Conservation (phyloP, 2,113 vertebrate genomes). For the Microcebus jonahi region DNA sequence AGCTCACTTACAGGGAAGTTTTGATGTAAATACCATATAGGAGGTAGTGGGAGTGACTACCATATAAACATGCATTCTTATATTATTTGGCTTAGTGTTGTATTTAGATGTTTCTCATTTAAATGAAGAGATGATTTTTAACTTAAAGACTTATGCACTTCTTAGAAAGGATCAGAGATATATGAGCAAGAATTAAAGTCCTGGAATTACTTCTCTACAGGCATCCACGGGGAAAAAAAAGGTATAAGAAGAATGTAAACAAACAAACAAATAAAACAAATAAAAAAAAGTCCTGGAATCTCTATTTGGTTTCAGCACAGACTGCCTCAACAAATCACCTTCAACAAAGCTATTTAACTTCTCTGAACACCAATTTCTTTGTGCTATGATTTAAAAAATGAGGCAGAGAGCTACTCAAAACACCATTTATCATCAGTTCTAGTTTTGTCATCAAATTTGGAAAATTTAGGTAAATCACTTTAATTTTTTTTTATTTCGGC, state of each 20-base stretch:
- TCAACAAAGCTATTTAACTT: background rate
- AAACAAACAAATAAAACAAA: too few species aligned
- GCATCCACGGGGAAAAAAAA: too few species aligned
- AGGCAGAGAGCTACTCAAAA: background rate
- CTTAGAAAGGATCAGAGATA: constrained; percentile 26
- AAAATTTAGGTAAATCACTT: constrained; percentile 22
- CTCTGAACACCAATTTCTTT: background rate
- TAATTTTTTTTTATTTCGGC: background rate
- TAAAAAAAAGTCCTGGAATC: background rate
- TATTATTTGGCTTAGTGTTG: background rate
- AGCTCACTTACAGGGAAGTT: background rate
- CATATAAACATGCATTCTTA: background rate
- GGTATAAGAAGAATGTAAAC: too few species aligned
- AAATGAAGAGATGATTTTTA: constrained; percentile 47
- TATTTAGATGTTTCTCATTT: constrained; percentile 32
- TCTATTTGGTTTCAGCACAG: background rate
- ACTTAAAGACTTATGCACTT: background rate
- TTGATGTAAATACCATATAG: background rate
- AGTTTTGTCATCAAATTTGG: background rate
- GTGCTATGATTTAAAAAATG: background rate
- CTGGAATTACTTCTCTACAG: background rate
- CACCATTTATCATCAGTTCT: background rate
- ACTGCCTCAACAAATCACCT: background rate
- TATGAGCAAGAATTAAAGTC: background rate
- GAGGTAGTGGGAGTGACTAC: background rate